These are phyloP conservation scores for Macroteleia sp. DNA, from an alignment of 2,888 invertebrate species.

Conservation along the genomic window DNA sequence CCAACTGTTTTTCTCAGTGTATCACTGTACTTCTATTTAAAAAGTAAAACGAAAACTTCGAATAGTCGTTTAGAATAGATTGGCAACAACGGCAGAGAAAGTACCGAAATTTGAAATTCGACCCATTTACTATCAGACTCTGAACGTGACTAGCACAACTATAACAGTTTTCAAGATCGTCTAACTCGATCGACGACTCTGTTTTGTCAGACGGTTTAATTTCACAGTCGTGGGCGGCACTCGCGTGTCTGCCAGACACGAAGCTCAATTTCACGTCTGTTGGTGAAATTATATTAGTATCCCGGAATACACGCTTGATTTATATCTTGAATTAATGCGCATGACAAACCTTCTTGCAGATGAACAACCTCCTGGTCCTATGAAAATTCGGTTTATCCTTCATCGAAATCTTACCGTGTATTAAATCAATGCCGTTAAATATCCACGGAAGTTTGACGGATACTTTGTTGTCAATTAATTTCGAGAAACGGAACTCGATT, in stretches of 20 bases:
- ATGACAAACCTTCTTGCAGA: slow-evolving; percentile 21
- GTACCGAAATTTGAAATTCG: slow-evolving; percentile 18
- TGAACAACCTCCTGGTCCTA: too few species aligned
- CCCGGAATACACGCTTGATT: slow-evolving; percentile 23
- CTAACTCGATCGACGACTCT: slow-evolving; percentile 31
- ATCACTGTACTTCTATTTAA: too few species aligned
- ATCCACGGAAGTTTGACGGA: slow-evolving; percentile 5
- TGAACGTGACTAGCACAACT: slow-evolving; percentile 8
- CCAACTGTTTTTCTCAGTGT: too few species aligned
- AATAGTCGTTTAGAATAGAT: too few species aligned
- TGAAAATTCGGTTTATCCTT: slow-evolving; percentile 17
- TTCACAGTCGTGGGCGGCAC: slow-evolving; percentile 16
- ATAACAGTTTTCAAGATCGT: slow-evolving; percentile 31
- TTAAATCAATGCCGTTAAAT: slow-evolving; percentile 18
- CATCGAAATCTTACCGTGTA: background rate
- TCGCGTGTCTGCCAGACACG: slow-evolving; percentile 37
- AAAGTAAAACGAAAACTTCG: too few species aligned
- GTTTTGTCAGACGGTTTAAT: slow-evolving; percentile 45
- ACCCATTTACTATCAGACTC: slow-evolving; percentile 16
- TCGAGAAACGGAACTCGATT: background rate
- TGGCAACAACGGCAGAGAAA: background rate
- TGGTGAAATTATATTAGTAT: slow-evolving; percentile 46
- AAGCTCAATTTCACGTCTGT: slow-evolving; percentile 45
- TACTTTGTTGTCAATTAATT: slow-evolving; percentile 31
- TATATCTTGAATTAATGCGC: slow-evolving; percentile 26